Conservation (phyloP, 2,888 invertebrate genomes). For the Vesta saturnalis region DNA sequence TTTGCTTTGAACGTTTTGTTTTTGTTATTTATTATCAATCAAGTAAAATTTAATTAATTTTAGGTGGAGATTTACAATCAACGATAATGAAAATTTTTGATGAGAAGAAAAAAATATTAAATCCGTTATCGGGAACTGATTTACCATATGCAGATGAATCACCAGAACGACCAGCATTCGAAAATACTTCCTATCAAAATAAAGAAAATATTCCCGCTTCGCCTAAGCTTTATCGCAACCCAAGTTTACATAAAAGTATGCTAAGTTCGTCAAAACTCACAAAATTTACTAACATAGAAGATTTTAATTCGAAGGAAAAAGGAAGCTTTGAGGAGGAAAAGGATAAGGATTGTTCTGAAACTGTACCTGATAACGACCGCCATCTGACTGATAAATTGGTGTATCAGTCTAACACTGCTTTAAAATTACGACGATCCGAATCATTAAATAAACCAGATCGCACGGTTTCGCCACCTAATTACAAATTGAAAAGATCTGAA, state of each 20-base stretch:
- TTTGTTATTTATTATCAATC: background rate
- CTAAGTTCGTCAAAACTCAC: slow-evolving; percentile 39
- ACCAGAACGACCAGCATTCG: slow-evolving; percentile 63
- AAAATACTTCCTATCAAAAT: slow-evolving; percentile 49
- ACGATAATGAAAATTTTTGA: slow-evolving; percentile 86
- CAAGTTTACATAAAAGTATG: slow-evolving; percentile 64
- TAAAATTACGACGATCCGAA: slow-evolving; percentile 69
- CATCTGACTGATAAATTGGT: slow-evolving; percentile 49
- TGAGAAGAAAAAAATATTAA: slow-evolving; percentile 80
- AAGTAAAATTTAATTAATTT: slow-evolving; percentile 49
- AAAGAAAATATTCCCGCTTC: slow-evolving; percentile 58
- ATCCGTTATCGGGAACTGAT: slow-evolving; percentile 66
- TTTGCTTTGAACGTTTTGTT: slow-evolving; percentile 12
- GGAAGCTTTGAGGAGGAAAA: slow-evolving; percentile 62
- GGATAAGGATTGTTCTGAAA: slow-evolving; percentile 59
- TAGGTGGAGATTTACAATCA: slow-evolving; percentile 86
- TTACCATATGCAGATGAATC: slow-evolving; percentile 79
- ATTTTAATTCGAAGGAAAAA: slow-evolving; percentile 56
- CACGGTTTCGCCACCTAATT: slow-evolving; percentile 58
- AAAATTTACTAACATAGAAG: slow-evolving; percentile 38
- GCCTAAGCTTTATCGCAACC: slow-evolving; percentile 62
- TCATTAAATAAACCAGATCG: slow-evolving; percentile 69
- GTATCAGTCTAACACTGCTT: slow-evolving; percentile 30
- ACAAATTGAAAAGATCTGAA: slow-evolving; percentile 70
- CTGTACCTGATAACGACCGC: slow-evolving; percentile 58